These are phyloP conservation scores for Eupristina koningsbergeri DNA, from an alignment of 1,140 invertebrate species.

Conservation along the genomic window DNA sequence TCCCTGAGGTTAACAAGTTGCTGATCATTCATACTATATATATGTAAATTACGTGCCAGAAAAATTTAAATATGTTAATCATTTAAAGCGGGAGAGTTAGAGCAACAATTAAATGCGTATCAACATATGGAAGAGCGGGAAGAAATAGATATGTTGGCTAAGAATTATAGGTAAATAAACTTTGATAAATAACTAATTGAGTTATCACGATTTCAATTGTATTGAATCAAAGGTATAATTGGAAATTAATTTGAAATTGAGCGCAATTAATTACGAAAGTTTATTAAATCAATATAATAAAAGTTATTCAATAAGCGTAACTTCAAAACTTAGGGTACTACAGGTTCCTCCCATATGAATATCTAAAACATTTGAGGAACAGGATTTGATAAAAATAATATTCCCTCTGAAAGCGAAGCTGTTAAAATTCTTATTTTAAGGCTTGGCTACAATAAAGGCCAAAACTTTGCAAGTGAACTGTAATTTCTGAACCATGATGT, in stretches of 20 bases:
- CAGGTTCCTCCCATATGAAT: neutral
- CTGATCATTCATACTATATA: neutral
- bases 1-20: neutral
- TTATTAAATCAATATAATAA: too few relatives aligned
- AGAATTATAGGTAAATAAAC: neutral
- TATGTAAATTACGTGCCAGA: neutral
- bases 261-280: too few relatives aligned
- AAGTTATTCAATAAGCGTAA: neutral
- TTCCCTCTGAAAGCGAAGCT: neutral
- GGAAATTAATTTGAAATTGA: too few relatives aligned
- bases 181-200: neutral
- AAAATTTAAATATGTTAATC: neutral
- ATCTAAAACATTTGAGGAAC: neutral
- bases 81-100: neutral
- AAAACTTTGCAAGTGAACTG: slow-evolving; percentile 11
- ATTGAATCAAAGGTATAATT: too few relatives aligned
- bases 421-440: slow-evolving; percentile 14
- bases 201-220: too few relatives aligned
- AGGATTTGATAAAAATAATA: neutral
- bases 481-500: neutral
- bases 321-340: neutral
- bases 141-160: neutral
- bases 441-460: neutral
- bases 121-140: too few relatives aligned
- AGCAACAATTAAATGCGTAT: neutral